These are phyloP conservation scores for Epizoanthus stellaris DNA, from an alignment of 92 coral and sea anemone genomes.

Conservation along the genomic window DNA sequence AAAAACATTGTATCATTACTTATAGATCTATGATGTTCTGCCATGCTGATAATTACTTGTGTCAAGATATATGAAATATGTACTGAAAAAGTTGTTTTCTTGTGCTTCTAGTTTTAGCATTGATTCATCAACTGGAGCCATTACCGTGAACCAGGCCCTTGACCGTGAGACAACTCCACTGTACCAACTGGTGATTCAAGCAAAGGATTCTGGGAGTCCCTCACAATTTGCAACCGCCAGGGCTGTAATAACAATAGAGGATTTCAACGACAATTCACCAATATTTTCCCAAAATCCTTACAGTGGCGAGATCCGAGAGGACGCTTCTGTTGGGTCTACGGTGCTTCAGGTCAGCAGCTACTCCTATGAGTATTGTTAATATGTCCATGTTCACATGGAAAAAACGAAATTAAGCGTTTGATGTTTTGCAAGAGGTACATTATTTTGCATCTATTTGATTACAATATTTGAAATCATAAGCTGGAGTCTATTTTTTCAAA, in stretches of 20 bases:
- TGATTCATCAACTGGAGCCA: conserved; percentile 63
- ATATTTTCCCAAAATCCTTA: conserved; percentile 59
- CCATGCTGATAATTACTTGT: no score
- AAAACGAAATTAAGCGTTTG: no score
- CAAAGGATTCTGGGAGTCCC: conserved; percentile 64
- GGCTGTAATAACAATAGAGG: conserved; percentile 73
- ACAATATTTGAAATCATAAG: no score
- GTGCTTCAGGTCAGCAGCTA: conserved; percentile 68
- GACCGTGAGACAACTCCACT: conserved; percentile 76
- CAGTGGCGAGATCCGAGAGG: conserved; percentile 67
- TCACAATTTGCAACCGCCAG: conserved; percentile 63
- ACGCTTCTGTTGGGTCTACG: conserved; percentile 78
- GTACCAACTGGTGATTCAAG: conserved; percentile 72
- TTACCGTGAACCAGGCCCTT: conserved; percentile 75
- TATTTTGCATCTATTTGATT: no score
- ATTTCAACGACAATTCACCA: conserved; percentile 91
- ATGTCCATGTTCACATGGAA: no score
- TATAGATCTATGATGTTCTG: no score
- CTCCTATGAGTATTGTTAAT: no score
- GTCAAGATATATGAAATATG: no score
- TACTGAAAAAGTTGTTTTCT: not conserved
- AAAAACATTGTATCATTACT: no score
- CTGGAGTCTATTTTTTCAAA: no score
- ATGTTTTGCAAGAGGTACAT: no score
- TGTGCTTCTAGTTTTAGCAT: conserved; percentile 53